Conservation (phyloP, 2,113 vertebrate species). For the Nanger granti region DNA sequence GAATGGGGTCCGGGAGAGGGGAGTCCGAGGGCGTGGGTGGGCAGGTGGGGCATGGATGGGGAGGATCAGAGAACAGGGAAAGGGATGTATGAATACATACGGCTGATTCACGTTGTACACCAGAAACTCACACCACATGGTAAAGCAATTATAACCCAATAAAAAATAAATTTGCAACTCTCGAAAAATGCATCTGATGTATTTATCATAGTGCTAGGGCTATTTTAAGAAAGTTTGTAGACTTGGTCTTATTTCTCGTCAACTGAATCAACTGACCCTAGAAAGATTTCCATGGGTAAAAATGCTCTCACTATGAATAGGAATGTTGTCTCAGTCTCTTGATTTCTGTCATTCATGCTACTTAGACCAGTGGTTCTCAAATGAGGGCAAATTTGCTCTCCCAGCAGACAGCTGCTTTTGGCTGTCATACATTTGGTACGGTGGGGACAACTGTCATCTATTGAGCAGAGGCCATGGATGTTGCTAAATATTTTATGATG, state of each 20-base stretch:
- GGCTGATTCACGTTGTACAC: neutral
- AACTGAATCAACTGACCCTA: neutral
- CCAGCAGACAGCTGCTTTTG: neutral
- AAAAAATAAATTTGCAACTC: neutral
- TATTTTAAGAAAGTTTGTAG: neutral
- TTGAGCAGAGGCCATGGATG: neutral
- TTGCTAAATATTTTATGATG: neutral
- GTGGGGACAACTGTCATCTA: neutral
- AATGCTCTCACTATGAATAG: neutral
- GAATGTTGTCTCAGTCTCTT: neutral
- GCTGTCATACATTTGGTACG: neutral
- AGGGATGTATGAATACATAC: neutral
- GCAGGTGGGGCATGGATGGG: rapidly evolving
- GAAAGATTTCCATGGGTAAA: neutral
- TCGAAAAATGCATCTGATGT: neutral
- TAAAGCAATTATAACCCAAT: neutral
- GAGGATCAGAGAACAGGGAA: neutral
- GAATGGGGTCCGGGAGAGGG: neutral
- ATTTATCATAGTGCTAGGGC: neutral
- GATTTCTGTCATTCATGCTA: neutral
- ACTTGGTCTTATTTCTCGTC: neutral
- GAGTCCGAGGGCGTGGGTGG: too few species aligned
- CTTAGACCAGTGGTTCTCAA: neutral
- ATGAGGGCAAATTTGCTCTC: neutral
- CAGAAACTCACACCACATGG: neutral